phyloP scores from a whole-genome alignment of 1,140 invertebrate species.

The Ceratoteleas bidentatus region DNA sequence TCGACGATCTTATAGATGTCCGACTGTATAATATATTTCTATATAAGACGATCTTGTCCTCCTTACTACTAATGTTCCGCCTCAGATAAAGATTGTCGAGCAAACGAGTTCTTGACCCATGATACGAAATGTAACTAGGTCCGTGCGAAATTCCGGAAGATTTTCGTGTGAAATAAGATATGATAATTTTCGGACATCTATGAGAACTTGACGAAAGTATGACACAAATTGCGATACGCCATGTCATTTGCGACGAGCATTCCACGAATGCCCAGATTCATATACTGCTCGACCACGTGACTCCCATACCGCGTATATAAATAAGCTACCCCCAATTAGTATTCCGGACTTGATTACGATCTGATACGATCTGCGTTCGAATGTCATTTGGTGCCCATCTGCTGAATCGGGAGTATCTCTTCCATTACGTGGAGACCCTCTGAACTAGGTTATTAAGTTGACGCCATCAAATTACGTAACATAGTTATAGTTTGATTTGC shows the following conservation, averaged over 20 bases:
- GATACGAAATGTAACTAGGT: not conserved
- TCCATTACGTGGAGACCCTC: slow-evolving; percentile 48
- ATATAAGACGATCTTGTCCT: too few species aligned
- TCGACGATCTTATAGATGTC: too few species aligned
- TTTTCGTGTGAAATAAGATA: slow-evolving; percentile 16
- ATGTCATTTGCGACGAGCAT: not conserved
- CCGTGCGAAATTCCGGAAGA: slow-evolving; percentile 8
- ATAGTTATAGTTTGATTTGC: slow-evolving; percentile 46
- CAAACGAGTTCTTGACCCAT: too few species aligned
- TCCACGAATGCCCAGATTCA: slow-evolving; percentile 21
- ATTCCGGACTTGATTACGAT: slow-evolving; percentile 57
- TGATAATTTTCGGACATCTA: slow-evolving; percentile 24
- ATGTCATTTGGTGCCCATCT: slow-evolving; percentile 59
- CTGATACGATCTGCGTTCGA: slow-evolving; percentile 58
- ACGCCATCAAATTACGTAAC: slow-evolving; percentile 50
- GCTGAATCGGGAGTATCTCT: slow-evolving; percentile 55
- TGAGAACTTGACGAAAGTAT: slow-evolving; percentile 23
- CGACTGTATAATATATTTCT: too few species aligned
- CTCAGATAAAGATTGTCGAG: too few species aligned
- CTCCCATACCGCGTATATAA: slow-evolving; percentile 50
- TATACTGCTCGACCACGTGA: slow-evolving; percentile 41
- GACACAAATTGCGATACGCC: slow-evolving; percentile 10
- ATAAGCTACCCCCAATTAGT: slow-evolving; percentile 55
- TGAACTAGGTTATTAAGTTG: slow-evolving; percentile 62
- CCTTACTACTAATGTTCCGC: too few species aligned